These are phyloP conservation scores for Steinernema carpocapsae DNA, from an alignment of 2,888 invertebrate species.

Conservation along the genomic window DNA sequence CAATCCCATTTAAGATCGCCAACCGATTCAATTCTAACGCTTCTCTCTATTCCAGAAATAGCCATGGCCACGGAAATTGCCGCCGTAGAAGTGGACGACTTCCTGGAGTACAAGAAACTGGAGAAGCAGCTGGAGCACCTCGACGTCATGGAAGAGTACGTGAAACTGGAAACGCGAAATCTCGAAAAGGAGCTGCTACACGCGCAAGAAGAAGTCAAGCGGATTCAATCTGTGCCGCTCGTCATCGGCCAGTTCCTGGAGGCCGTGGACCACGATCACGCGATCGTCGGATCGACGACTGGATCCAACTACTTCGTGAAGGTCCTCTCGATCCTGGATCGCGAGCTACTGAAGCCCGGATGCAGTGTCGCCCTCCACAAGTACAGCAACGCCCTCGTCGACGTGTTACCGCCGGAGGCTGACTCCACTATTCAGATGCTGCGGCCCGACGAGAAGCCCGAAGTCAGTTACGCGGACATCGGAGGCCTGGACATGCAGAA, in stretches of 20 bases:
- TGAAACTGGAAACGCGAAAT: slow-evolving; percentile 98
- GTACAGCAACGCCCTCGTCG: slow-evolving; percentile 98
- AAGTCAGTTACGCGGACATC: slow-evolving; percentile 94
- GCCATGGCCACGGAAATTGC: not conserved
- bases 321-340: slow-evolving; percentile 94
- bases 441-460: slow-evolving; percentile 80
- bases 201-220: slow-evolving; percentile 89
- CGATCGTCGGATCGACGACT: slow-evolving; percentile 97
- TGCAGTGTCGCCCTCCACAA: slow-evolving; percentile 98
- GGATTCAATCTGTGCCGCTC: slow-evolving; percentile 96
- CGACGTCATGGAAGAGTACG: slow-evolving; percentile 98
- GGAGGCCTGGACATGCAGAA: slow-evolving; percentile 99
- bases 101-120: slow-evolving; percentile 78
- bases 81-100: slow-evolving; percentile 43
- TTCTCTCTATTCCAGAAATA: not conserved
- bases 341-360: slow-evolving; percentile 94
- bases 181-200: slow-evolving; percentile 97
- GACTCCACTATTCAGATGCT: slow-evolving; percentile 99
- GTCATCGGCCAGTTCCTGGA: slow-evolving; percentile 99
- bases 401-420: slow-evolving; percentile 97
- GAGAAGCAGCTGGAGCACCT: slow-evolving; percentile 94
- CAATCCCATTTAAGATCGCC: too few relatives aligned
- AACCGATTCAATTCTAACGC: too few relatives aligned
- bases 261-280: slow-evolving; percentile 98
- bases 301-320: slow-evolving; percentile 98